These are phyloP conservation scores for Pteruthius melanotis DNA, from an alignment of 2,113 vertebrate species.

Conservation along the genomic window DNA sequence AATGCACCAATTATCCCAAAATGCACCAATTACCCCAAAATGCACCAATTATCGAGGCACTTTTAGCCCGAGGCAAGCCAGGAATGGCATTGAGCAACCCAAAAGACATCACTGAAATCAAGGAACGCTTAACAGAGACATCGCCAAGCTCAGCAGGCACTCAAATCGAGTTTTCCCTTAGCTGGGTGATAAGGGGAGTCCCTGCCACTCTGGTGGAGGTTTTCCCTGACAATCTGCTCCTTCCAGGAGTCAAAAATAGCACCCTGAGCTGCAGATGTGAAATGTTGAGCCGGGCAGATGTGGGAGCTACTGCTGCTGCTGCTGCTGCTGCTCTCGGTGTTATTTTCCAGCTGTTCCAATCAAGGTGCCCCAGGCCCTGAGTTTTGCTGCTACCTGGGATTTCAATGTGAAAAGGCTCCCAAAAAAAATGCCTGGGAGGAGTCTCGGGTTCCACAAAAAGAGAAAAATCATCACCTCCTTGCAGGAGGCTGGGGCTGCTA, in stretches of 20 bases:
- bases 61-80: neutral
- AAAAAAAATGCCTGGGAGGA: neutral
- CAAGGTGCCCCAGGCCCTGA: neutral
- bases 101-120: neutral
- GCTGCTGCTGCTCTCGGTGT: accelerated
- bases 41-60: neutral
- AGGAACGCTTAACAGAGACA: neutral
- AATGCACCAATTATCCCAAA: neutral
- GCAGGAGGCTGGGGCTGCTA: neutral
- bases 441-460: neutral
- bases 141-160: neutral
- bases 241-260: neutral
- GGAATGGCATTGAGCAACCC: neutral
- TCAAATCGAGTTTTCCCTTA: neutral
- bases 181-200: neutral
- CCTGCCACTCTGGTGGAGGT: neutral
- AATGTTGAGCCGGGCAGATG: neutral
- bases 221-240: neutral
- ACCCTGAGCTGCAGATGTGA: neutral
- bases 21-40: too few species aligned
- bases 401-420: neutral
- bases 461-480: neutral
- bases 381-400: neutral
- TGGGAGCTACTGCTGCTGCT: neutral
- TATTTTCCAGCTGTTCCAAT: neutral